Conservation (phyloP, 2,113 vertebrate genomes). For the Pagrus major region DNA sequence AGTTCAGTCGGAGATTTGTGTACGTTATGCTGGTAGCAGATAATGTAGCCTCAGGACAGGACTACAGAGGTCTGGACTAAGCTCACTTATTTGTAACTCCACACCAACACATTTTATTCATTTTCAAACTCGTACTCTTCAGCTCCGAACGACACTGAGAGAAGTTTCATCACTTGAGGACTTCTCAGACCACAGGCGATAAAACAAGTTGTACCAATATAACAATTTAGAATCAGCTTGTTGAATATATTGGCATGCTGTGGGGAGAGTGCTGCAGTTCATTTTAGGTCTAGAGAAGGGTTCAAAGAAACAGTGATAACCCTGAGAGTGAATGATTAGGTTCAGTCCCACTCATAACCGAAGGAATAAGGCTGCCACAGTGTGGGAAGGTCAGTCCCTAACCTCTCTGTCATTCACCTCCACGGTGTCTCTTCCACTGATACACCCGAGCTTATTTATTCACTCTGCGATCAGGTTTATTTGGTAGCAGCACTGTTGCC, state of each 20-base stretch:
- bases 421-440: background rate
- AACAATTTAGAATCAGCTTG: background rate
- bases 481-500: background rate
- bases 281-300: background rate
- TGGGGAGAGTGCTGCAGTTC: background rate
- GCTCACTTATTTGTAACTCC: too few species aligned
- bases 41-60: too few species aligned
- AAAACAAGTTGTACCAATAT: background rate
- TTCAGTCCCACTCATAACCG: background rate
- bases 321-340: background rate
- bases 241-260: background rate
- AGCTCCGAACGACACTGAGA: too few species aligned
- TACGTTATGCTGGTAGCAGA: too few species aligned
- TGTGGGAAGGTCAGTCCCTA: background rate
- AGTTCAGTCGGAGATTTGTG: too few species aligned
- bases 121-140: too few species aligned
- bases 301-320: background rate
- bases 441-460: background rate
- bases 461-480: constrained; percentile 18
- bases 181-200: background rate
- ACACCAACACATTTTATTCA: too few species aligned
- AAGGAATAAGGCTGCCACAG: background rate
- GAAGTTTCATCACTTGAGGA: too few species aligned
- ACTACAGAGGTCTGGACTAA: too few species aligned
- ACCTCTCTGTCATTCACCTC: constrained; percentile 18